Evolutionary conservation across 2,888 invertebrate species (phyloP), one percentile per base, ranked within the genome.

Genomic region (Hypomecis atomaria): DNA sequence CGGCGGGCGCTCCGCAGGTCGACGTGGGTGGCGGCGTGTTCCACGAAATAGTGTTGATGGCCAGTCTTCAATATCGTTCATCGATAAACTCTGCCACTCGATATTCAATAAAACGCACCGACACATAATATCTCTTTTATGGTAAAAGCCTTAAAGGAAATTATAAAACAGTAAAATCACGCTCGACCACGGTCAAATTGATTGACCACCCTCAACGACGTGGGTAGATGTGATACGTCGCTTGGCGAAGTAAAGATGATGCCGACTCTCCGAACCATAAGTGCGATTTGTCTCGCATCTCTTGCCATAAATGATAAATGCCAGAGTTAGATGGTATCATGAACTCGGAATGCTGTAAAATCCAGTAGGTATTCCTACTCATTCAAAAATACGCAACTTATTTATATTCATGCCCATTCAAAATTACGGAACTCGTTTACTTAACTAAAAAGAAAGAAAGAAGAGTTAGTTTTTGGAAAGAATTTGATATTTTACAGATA

Each of bases 1-100:
- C 23, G 48, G 59, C 52, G 56, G 50, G 48, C 60, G 43, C 62
- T 13, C 23, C 48, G 47, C 56, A 56, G 60, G 60, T 80, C 90
- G 73, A 85, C 90, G 86, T 90, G 90, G 90, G 91, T 90, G 90
- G 90, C 86, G 88, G 87, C 85, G 76, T 82, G 78, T 89, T 90
- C 88, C 83, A 85, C 85, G 89, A 86, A 88, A 84, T 83, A 83
- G 80, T 84, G 83, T 82, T 81, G 83, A 84, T 82, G 82, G 83
- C 77, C 82, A 78, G 76, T 71, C 70, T 75, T 77, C 74, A 78
- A 81, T 81, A 81, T 77, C 78, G 75, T 66, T 73, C 78, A 80
- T 83, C 83, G 79, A 84, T 84, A 85, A 84, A 83, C 74, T 75
- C 72, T 77, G 76, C 67, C 78, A 77, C 78, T 82, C 73, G 71